Conservation (phyloP, 2,888 invertebrate genomes). For the Pheosia tremula region DNA sequence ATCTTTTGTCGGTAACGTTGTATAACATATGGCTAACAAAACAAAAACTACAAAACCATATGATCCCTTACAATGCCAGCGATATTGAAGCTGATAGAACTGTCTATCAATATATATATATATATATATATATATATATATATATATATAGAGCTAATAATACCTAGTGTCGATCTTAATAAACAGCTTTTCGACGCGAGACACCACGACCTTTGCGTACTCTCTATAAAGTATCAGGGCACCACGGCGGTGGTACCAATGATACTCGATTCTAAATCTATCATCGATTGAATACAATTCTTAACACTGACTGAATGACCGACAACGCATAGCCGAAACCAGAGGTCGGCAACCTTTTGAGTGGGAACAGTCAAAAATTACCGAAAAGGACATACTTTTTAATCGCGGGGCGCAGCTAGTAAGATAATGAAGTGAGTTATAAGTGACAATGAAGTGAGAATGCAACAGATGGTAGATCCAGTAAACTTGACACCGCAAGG, state of each 20-base stretch:
- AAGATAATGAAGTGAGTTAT: no score
- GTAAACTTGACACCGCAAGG: neutral
- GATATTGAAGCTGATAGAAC: no score
- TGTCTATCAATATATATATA: neutral
- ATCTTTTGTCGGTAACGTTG: no score
- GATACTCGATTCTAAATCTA: neutral
- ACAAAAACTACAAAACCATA: neutral
- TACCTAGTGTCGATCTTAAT: neutral
- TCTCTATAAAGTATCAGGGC: neutral
- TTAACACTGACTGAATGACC: no score
- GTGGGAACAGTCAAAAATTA: no score
- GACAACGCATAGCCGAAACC: no score
- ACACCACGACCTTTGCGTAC: constrained; percentile 1
- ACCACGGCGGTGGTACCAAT: neutral
- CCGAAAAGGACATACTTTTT: no score
- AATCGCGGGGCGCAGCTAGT: no score
- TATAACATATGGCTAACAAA: neutral
- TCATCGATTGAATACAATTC: no score
- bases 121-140: neutral
- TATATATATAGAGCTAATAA: constrained; percentile 4
- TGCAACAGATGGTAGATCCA: neutral
- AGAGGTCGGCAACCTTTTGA: no score
- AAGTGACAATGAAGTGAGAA: neutral
- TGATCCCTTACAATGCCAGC: neutral
- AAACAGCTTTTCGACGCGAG: neutral